Conservation (phyloP, 2,888 invertebrate species). For the Cantharis rufa region DNA sequence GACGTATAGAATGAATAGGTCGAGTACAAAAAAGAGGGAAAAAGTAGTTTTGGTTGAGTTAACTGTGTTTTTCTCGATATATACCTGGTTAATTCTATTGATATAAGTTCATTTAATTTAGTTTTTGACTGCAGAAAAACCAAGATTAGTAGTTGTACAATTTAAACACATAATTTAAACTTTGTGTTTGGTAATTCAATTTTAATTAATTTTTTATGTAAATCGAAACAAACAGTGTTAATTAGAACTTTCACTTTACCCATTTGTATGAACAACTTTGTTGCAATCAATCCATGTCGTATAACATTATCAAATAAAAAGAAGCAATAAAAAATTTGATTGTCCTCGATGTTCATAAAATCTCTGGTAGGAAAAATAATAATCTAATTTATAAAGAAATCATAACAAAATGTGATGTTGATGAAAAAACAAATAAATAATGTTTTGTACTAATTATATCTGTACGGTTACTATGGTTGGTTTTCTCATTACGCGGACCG, state of each 20-base stretch:
- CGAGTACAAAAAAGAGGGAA: not conserved
- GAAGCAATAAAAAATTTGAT: not conserved
- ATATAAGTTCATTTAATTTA: not conserved
- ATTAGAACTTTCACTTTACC: not conserved
- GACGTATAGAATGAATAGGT: not conserved
- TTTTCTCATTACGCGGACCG: not conserved
- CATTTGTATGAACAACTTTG: not conserved
- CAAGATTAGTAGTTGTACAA: not conserved
- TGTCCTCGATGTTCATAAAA: not conserved
- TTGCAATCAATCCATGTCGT: not conserved
- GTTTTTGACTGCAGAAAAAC: not conserved
- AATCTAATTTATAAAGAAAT: not conserved
- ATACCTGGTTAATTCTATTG: not conserved
- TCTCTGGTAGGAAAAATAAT: not conserved
- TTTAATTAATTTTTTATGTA: not conserved
- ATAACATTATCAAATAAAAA: not conserved
- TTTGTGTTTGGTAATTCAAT: not conserved
- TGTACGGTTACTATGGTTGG: not conserved
- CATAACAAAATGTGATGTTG: not conserved
- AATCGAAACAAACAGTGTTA: not conserved
- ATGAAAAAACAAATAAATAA: not conserved
- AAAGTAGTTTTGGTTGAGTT: not conserved
- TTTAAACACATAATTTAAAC: not conserved
- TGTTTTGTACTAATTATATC: not conserved
- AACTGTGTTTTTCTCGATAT: not conserved